Evolutionary conservation across 1,140 invertebrate species (phyloP).

Genomic region (Drosophila sp.): DNA sequence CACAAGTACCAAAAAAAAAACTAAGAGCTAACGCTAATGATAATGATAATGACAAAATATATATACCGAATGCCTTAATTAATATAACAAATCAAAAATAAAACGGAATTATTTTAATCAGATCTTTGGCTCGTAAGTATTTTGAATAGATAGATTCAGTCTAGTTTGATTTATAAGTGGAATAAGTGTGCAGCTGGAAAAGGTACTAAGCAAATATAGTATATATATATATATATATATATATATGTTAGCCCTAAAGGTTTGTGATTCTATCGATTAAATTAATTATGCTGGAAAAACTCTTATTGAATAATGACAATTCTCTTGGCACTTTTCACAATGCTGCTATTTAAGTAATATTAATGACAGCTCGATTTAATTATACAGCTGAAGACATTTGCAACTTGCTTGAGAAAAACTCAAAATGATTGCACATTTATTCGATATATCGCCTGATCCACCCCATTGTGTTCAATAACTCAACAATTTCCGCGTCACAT

Average conservation of each 20-base stretch:
- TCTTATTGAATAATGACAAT: too few species aligned
- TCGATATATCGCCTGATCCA: too few species aligned
- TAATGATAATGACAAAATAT: too few species aligned
- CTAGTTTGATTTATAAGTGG: background rate
- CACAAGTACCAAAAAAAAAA: background rate
- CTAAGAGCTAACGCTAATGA: too few species aligned
- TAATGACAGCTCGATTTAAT: too few species aligned
- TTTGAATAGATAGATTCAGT: background rate
- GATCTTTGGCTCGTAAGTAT: background rate
- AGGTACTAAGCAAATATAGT: background rate
- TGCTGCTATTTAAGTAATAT: too few species aligned
- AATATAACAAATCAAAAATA: background rate
- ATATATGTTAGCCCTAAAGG: background rate
- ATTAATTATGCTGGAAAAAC: background rate
- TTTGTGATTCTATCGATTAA: background rate
- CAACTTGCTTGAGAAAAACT: too few species aligned
- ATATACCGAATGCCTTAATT: background rate
- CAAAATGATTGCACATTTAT: too few species aligned
- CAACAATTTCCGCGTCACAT: slow-evolving; percentile 13
- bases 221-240: background rate
- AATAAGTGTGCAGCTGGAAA: background rate
- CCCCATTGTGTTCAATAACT: background rate
- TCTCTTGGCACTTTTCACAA: too few species aligned
- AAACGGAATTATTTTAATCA: background rate
- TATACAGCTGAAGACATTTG: too few species aligned